These are phyloP conservation scores for Cuculus canorus DNA, from an alignment of 2,797 vertebrate genomes.

Conservation along the genomic window DNA sequence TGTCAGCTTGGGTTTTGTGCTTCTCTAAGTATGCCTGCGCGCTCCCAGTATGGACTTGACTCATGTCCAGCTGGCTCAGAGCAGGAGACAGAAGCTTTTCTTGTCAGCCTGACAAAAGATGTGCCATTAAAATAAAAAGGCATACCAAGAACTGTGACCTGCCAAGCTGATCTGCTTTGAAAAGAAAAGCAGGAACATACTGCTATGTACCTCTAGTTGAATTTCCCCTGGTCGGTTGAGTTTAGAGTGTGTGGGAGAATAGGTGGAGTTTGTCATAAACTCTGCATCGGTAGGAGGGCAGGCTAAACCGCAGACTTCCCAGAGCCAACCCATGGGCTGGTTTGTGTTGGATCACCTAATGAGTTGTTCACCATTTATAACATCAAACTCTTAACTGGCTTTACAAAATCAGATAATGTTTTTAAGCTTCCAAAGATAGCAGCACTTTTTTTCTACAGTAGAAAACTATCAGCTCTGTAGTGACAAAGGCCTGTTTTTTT, in stretches of 20 bases:
- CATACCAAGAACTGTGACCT: background rate
- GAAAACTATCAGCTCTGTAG: background rate
- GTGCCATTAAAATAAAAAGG: constrained; percentile 50
- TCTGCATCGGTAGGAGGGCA: background rate
- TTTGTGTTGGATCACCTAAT: background rate
- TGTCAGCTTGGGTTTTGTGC: constrained; percentile 45
- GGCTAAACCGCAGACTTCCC: background rate
- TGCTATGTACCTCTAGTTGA: background rate
- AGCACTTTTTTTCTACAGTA: background rate
- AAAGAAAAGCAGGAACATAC: background rate
- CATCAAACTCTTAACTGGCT: background rate
- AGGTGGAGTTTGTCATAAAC: background rate
- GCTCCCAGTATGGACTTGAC: constrained; percentile 4
- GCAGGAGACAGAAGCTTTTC: constrained; percentile 50
- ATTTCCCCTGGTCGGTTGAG: background rate
- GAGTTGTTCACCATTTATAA: background rate
- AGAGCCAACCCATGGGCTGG: background rate
- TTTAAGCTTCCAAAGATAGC: background rate
- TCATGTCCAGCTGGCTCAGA: constrained; percentile 56
- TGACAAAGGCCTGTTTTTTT: background rate
- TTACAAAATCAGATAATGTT: background rate
- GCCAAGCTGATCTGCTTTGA: constrained; percentile 1
- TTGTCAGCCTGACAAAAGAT: constrained; percentile 51
- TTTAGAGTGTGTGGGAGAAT: background rate
- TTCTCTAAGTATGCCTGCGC: background rate